Base-by-base conservation (phyloP, 1,140 invertebrate genomes). In the Anadara kagoshimensis region DNA sequence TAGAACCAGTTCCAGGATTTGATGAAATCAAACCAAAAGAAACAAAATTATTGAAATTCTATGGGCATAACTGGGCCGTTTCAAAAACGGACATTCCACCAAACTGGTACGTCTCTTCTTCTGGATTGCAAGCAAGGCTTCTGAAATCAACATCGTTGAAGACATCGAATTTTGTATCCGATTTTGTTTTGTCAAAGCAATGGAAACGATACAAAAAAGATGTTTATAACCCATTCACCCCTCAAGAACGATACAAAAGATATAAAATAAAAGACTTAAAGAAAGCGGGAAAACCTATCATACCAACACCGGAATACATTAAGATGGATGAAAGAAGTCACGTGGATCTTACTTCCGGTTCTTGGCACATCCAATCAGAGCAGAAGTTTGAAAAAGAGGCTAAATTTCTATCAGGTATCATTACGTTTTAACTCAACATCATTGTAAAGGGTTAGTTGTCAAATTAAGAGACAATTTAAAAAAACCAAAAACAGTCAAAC, bases 11-110 rank as follows among this genome's bases (percentile, higher is more conserved):
- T n/a, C 1, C 61, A 3, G 69, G 67, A 5, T 81, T 79, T 54
- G 49, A 29, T n/a, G 29, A 68, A 0, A 57, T 73, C 14, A 5
- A 0, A 2, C n/a, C 57, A 26, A 54, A 53, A 18, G 56, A 2
- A n/a, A 49, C 45, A 29, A 49, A 54, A 18, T 56, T 49, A 7
- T 11, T 73, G 14, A 44, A 51, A 18, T 73, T 73, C 53, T 73
- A 56, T 53, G 70, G 45, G 0, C 49, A 24, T 10, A 44, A 76
- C 49, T 87, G 83, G 81, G 79, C 76, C 11, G 83, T 84, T 7
- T 81, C 84, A 5, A 78, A 71, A 24, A 81, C 82, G 8, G 86
- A 87, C 26, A 69, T 79, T 18, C 79, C 83, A 59, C 84, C 84
- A 4, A 86, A 86, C 26, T 84, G 81, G 82, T 86, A 81, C 36